Evolutionary conservation across 2,888 invertebrate species (phyloP).

Genomic region (Ormyrus labotus): DNA sequence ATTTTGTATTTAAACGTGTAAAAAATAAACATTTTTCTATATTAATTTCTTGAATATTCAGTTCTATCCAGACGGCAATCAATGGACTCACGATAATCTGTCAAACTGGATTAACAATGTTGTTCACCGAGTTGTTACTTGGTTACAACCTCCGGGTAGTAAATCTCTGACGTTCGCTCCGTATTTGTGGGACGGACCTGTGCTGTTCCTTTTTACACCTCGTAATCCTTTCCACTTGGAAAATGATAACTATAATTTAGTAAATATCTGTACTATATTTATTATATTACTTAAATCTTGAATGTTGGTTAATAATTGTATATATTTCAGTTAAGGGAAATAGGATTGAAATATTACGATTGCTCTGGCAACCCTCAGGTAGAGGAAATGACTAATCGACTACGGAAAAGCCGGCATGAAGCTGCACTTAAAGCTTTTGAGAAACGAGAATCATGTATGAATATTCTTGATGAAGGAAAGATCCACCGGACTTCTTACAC

Average conservation of each 20-base stretch:
- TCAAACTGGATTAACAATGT: constrained; percentile 81
- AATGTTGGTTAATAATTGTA: not conserved
- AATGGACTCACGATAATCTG: constrained; percentile 77
- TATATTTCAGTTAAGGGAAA: constrained; percentile 81
- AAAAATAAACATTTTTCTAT: not conserved
- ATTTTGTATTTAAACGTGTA: constrained; percentile 7
- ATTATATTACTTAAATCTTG: not conserved
- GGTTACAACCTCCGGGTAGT: constrained; percentile 84
- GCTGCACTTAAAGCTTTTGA: constrained; percentile 56
- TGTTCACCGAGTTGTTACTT: constrained; percentile 80
- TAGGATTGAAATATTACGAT: constrained; percentile 85
- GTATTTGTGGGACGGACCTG: constrained; percentile 83
- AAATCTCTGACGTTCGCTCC: constrained; percentile 84
- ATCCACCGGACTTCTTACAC: constrained; percentile 53
- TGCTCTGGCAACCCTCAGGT: constrained; percentile 79
- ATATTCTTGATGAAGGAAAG: constrained; percentile 60
- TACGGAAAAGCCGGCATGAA: constrained; percentile 68
- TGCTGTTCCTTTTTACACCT: constrained; percentile 87
- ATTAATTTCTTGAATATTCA: constrained; percentile 62
- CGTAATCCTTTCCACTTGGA: constrained; percentile 83
- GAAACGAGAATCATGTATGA: constrained; percentile 44
- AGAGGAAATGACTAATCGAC: constrained; percentile 76
- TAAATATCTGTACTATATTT: constrained; percentile 69
- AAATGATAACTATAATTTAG: constrained; percentile 84
- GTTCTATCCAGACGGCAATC: constrained; percentile 78